A percentile compares a stretch with the other conserved stretches of the same genome.
Evolutionary conservation across 2,113 vertebrate species (phyloP).

Genomic region (Pavo muticus): DNA sequence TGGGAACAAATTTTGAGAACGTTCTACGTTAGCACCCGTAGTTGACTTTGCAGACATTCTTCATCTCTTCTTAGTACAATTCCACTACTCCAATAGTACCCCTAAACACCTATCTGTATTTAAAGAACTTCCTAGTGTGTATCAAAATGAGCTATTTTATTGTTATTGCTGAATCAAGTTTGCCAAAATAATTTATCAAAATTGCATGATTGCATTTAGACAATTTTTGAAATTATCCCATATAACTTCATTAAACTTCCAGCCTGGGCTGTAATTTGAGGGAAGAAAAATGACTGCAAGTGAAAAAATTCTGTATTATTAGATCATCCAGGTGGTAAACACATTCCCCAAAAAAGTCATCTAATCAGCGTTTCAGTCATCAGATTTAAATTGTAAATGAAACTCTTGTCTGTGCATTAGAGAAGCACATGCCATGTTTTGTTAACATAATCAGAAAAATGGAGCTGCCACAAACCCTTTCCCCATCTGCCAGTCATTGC

Average conservation of each 20-base stretch:
- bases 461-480: slow-evolving; percentile 75
- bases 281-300: not conserved
- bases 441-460: slow-evolving; percentile 85
- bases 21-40: not conserved
- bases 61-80: not conserved
- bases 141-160: slow-evolving; percentile 20
- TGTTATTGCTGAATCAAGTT: slow-evolving; percentile 70
- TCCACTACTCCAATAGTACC: not conserved
- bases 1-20: not conserved
- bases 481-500: slow-evolving; percentile 81
- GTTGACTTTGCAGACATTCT: not conserved
- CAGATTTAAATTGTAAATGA: slow-evolving; percentile 77
- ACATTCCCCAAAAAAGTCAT: slow-evolving; percentile 1
- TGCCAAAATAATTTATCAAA: slow-evolving; percentile 65
- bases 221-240: slow-evolving; percentile 46
- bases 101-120: not conserved
- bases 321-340: slow-evolving; percentile 64
- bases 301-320: slow-evolving; percentile 37
- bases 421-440: slow-evolving; percentile 78
- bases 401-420: slow-evolving; percentile 62
- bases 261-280: slow-evolving; percentile 57
- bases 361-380: slow-evolving; percentile 69
- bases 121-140: slow-evolving; percentile 41
- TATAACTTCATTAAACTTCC: slow-evolving; percentile 69
- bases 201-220: slow-evolving; percentile 33